Evolutionary conservation across 2,888 invertebrate genomes (phyloP), one percentile per base, ranked within the genome.

Genomic region (Priocnemis perturbator): DNA sequence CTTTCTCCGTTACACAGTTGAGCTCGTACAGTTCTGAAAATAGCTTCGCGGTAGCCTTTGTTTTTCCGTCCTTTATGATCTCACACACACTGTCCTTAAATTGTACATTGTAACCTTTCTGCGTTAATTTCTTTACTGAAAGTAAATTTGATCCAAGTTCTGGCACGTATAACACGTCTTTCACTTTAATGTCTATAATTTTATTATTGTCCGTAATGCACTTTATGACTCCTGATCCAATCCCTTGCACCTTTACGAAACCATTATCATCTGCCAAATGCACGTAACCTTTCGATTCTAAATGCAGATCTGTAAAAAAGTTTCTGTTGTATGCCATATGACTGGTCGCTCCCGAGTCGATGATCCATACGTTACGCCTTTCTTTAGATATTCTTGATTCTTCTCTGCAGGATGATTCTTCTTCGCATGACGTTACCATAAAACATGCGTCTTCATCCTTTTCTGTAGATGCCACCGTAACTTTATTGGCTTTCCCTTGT

Each of bases 81-180:
- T 30, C 23, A 52, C 78, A 77, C 20, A 4, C 20, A 64, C 69
- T 23, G 14, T 23, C 23, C 19, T 55, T 56, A 23, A 71, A 70
- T 20, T 48, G 20, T 47, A 78, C 72, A 20, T 63, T 53, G 23
- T 64, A 62, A 1, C 69, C 72, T 7, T 57, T 63, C 21, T 70
- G 61, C 1, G 73, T 60, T 14, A 80, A 53, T 30, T 60, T 76
- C 20, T 64, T 77, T 11, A 77, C 74, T 15, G 76, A 77, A 14
- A 78, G 21, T 37, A 78, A 64, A 61, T 64, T 78, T 55, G 67
- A 75, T n/a, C 55, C 55, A 0, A 77, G 21, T 2, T 55, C 60
- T 11, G 73, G 80, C 9, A 77, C 77, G 55, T 61, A 76, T 44
- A 78, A 37, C 2, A 76, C 73, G 19, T 78, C 67, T 37, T 71